A percentile compares a stretch with the other conserved stretches of the same genome.
These are phyloP conservation scores for Pungitius pungitius DNA, from an alignment of 2,113 vertebrate species.

Conservation along the genomic window DNA sequence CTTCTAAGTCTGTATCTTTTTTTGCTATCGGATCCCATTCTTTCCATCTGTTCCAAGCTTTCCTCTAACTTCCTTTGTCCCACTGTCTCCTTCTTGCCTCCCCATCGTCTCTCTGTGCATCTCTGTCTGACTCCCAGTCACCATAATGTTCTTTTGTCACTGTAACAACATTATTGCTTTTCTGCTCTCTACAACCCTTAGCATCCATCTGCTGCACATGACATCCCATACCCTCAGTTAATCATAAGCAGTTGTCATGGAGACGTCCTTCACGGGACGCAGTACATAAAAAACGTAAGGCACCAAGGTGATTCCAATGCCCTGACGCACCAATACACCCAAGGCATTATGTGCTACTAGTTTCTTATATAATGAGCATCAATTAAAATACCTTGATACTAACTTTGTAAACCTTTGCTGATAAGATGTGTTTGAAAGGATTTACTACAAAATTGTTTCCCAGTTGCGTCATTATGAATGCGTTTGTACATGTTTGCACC, in stretches of 20 bases:
- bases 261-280: conserved; percentile 20
- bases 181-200: not conserved
- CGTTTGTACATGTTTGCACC: conserved; percentile 14
- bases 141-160: not conserved
- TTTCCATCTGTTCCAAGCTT: conserved; percentile 16
- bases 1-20: not conserved
- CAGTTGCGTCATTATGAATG: not conserved
- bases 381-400: not conserved
- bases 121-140: conserved; percentile 17
- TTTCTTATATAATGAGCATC: not conserved
- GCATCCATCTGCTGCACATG: conserved; percentile 26
- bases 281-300: not conserved
- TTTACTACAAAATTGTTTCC: not conserved
- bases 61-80: not conserved
- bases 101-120: not conserved
- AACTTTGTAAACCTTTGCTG: not conserved
- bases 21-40: not conserved
- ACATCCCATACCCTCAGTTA: conserved; percentile 27
- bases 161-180: conserved; percentile 31
- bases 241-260: not conserved
- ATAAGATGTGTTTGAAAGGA: not conserved
- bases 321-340: not conserved
- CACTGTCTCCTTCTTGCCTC: not conserved
- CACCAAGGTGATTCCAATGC: conserved; percentile 1
- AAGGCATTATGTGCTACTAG: not conserved